Percentiles rank a stretch among this genome's conserved stretches.
Evolutionary conservation across 2,888 invertebrate species (phyloP).

Genomic region (Gibbula magus): DNA sequence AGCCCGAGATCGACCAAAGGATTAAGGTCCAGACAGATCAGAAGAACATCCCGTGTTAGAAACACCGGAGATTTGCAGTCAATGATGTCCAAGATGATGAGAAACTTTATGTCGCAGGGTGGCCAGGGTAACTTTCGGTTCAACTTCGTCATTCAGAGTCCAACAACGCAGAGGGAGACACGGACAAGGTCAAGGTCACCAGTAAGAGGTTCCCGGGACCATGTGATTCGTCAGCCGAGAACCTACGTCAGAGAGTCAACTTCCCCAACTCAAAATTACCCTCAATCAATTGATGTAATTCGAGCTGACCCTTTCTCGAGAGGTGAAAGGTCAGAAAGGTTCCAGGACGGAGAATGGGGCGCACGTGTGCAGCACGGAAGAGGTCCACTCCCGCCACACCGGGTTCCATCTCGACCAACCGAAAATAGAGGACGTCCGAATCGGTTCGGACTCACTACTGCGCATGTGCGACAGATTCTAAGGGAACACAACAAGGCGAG

Average conservation of each 20-base stretch:
- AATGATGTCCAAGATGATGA: not conserved
- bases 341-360: not conserved
- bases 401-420: not conserved
- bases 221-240: not conserved
- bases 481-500: not conserved
- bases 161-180: not conserved
- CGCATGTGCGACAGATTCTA: not conserved
- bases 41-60: no score
- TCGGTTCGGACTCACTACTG: not conserved
- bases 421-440: not conserved
- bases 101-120: no score
- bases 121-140: no score
- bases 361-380: no score
- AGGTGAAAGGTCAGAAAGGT: no score
- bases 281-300: no score
- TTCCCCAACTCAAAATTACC: no score
- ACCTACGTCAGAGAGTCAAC: not conserved
- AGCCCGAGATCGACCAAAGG: no score
- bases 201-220: not conserved
- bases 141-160: not conserved
- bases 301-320: no score
- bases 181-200: not conserved
- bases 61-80: not conserved
- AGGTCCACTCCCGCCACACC: no score
- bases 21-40: no score